Percentiles rank a stretch among this genome's conserved stretches.
These are phyloP conservation scores for Rhabdomys pumilio DNA, from an alignment of 2,797 vertebrate species.

Conservation along the genomic window DNA sequence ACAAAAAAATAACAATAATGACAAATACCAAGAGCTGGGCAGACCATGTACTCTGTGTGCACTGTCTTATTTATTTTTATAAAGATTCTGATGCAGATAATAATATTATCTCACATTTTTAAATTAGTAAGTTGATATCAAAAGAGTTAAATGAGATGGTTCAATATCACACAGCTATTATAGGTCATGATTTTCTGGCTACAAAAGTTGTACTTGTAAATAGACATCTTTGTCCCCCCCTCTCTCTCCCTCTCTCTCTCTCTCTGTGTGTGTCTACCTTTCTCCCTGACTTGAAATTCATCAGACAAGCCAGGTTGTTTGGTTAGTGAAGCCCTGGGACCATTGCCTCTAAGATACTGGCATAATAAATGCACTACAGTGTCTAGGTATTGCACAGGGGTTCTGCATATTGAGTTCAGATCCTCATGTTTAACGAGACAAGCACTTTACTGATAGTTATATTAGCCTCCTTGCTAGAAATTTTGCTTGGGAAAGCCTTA, in stretches of 20 bases:
- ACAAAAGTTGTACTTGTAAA: not conserved
- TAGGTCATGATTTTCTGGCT: constrained; percentile 11
- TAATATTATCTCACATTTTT: constrained; percentile 28
- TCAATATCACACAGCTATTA: constrained; percentile 8
- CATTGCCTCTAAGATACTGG: not conserved
- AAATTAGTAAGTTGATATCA: constrained; percentile 13
- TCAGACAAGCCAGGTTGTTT: not conserved
- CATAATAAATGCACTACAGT: not conserved
- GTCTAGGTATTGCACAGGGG: not conserved
- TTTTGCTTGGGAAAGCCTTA: constrained; percentile 5
- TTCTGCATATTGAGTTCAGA: not conserved
- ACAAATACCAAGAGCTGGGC: not conserved
- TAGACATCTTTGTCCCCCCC: not conserved
- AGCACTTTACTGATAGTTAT: not conserved
- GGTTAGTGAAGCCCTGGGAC: not conserved
- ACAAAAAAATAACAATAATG: not conserved
- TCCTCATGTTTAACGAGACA: not conserved
- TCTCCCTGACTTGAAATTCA: not conserved
- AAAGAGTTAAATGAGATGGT: constrained; percentile 36
- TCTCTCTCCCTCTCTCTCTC: not conserved
- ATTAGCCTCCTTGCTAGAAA: not conserved
- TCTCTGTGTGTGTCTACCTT: not conserved
- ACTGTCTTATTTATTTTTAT: constrained; percentile 26
- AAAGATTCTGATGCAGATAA: not conserved
- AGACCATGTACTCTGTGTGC: not conserved